Conservation (phyloP, 2,113 vertebrate species). For the Dipodomys stephensi region DNA sequence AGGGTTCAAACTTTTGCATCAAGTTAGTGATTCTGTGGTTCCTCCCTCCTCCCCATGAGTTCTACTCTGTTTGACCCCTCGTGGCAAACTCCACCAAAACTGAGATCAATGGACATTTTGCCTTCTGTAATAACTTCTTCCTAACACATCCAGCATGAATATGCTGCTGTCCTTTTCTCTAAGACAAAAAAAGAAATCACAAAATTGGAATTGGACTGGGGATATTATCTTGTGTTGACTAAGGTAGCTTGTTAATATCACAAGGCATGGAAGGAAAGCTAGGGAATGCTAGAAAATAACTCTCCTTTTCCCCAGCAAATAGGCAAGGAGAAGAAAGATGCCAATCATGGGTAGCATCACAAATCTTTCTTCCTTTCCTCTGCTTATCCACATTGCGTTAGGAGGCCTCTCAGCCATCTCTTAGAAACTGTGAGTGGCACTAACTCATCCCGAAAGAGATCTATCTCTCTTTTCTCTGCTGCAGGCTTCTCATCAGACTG, state of each 20-base stretch:
- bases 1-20: neutral
- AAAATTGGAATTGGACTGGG: slow-evolving; percentile 60
- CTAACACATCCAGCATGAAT: neutral
- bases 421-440: slow-evolving; percentile 18
- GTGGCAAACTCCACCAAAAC: slow-evolving; percentile 46
- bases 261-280: slow-evolving; percentile 43
- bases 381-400: slow-evolving; percentile 40
- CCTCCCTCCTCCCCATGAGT: neutral
- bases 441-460: slow-evolving; percentile 31
- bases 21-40: neutral
- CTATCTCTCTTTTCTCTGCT: slow-evolving; percentile 22
- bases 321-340: slow-evolving; percentile 37
- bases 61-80: neutral
- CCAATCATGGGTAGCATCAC: slow-evolving; percentile 47
- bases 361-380: slow-evolving; percentile 37
- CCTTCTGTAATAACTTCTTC: slow-evolving; percentile 57
- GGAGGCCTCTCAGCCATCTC: slow-evolving; percentile 41
- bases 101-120: slow-evolving; percentile 55
- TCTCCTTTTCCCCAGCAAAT: slow-evolving; percentile 39
- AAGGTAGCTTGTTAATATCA: slow-evolving; percentile 61
- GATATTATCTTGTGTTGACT: slow-evolving; percentile 62
- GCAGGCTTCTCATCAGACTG: slow-evolving; percentile 4
- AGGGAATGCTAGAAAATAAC: slow-evolving; percentile 7
- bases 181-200: slow-evolving; percentile 60
- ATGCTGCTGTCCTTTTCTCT: slow-evolving; percentile 30